Evolutionary conservation across 1,140 invertebrate genomes (phyloP), one percentile per base, ranked within the genome.

Genomic region (Megathymus violae): DNA sequence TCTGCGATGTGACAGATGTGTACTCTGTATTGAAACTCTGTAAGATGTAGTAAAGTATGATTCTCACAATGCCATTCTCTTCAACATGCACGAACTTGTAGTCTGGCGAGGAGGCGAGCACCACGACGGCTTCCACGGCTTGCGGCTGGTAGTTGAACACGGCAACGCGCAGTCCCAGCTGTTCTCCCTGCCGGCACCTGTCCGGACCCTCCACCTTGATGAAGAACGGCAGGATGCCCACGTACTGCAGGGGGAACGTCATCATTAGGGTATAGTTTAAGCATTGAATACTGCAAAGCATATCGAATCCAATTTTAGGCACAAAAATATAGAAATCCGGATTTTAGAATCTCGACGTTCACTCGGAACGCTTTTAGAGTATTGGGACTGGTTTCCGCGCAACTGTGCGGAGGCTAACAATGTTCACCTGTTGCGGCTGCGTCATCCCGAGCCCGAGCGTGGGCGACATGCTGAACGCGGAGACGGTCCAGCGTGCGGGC

Each of bases 41-140:
- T n/a, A n/a, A n/a, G n/a, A n/a, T n/a, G n/a, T n/a, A n/a, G n/a
- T 1, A 25, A 16, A 1, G 16, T 34, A 1, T 10, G 19, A 3
- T 22, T 22, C 93, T 93, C 43, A 96, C 97, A 61, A 96, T 95
- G 46, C 98, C 98, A 81, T 97, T 94, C 69, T 96, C 95, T 83
- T 98, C 97, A 0, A 99, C 97, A 69, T 98, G 96, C 7, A 99
- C 96, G 81, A 98, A 99, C 91, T 98, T 97, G 84, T 98, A 99
- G 78, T 98, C 94, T 0, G 93, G 93, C 11, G 97, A 98, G n/a
- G 94, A 94, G n/a, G 94, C 94, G 11, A 99, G 91, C 4, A 98
- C 95, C 0, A 99, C 96, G 0, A 96, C 94, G 4, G 96, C 97
- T 91, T 97, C 95, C 50, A 97, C 95, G 51, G 96, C 94, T 36